Conservation (phyloP, 2,113 vertebrate species). For the Meleagris gallopavo region DNA sequence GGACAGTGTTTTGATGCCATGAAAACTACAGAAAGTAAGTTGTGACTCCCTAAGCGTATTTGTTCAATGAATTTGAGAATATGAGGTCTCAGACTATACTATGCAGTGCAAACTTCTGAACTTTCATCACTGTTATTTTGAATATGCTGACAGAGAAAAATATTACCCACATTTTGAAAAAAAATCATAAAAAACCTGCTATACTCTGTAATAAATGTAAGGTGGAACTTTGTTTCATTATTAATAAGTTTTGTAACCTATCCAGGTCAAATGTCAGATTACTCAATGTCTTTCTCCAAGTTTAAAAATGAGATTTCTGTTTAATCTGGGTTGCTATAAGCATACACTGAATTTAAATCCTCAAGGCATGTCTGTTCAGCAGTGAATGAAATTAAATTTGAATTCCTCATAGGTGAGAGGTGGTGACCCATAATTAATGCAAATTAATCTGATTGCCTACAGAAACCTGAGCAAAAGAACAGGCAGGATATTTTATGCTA, state of each 20-base stretch:
- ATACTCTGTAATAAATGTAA: neutral
- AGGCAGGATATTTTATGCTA: conserved; percentile 36
- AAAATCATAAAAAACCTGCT: neutral
- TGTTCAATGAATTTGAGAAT: neutral
- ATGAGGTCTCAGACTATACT: neutral
- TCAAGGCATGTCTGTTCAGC: conserved; percentile 13
- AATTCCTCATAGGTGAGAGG: conserved; percentile 52
- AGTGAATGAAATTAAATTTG: conserved; percentile 63
- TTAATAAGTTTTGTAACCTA: neutral
- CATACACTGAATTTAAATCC: conserved; percentile 21
- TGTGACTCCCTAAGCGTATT: neutral
- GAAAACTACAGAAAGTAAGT: neutral
- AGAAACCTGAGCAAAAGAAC: conserved; percentile 27
- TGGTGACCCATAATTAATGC: conserved; percentile 54
- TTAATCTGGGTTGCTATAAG: conserved; percentile 42
- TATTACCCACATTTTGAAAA: neutral
- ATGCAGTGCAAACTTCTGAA: neutral
- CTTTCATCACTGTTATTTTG: neutral
- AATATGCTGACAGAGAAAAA: neutral
- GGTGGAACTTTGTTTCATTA: neutral
- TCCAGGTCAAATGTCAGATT: conserved; percentile 26
- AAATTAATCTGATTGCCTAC: conserved; percentile 58
- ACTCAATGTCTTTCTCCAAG: neutral
- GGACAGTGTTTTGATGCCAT: neutral
- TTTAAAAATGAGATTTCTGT: neutral